Conservation (phyloP, 2,888 invertebrate genomes). For the Orthosia incerta region DNA sequence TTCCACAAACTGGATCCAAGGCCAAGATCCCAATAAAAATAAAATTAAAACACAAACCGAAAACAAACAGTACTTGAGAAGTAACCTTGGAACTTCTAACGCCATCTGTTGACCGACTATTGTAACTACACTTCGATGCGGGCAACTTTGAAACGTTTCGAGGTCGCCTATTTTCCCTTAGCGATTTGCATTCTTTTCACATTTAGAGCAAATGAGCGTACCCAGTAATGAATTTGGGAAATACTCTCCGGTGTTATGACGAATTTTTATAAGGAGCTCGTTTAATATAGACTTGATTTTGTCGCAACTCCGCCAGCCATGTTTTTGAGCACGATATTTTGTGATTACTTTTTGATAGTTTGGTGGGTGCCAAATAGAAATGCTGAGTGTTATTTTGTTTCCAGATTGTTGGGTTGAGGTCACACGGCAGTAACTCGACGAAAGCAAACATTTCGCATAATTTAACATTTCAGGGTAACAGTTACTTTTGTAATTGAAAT, state of each 20-base stretch:
- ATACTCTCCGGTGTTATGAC: constrained; percentile 55
- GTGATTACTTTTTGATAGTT: constrained; percentile 62
- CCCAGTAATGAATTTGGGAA: constrained; percentile 68
- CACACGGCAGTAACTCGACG: constrained; percentile 2
- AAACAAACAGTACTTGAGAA: constrained; percentile 45
- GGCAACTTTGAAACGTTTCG: constrained; percentile 60
- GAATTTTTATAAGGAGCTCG: constrained; percentile 58
- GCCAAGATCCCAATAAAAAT: constrained; percentile 33
- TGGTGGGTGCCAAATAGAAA: constrained; percentile 36
- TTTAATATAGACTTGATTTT: constrained; percentile 60
- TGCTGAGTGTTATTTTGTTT: constrained; percentile 31
- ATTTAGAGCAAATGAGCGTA: constrained; percentile 70
- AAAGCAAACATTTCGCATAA: constrained; percentile 17
- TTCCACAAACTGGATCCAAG: constrained; percentile 31
- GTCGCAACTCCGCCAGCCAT: constrained; percentile 31
- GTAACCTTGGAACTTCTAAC: constrained; percentile 47
- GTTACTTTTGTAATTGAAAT: not conserved
- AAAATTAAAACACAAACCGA: constrained; percentile 38
- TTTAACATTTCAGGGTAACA: constrained; percentile 9
- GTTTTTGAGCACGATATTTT: constrained; percentile 44
- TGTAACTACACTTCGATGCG: constrained; percentile 66
- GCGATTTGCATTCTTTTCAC: constrained; percentile 71
- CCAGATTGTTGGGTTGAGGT: constrained; percentile 11
- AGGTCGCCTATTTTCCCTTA: constrained; percentile 60
- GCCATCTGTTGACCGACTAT: constrained; percentile 68